phyloP scores from a whole-genome alignment of 2,888 invertebrate genomes.

The Netelia melanura region DNA sequence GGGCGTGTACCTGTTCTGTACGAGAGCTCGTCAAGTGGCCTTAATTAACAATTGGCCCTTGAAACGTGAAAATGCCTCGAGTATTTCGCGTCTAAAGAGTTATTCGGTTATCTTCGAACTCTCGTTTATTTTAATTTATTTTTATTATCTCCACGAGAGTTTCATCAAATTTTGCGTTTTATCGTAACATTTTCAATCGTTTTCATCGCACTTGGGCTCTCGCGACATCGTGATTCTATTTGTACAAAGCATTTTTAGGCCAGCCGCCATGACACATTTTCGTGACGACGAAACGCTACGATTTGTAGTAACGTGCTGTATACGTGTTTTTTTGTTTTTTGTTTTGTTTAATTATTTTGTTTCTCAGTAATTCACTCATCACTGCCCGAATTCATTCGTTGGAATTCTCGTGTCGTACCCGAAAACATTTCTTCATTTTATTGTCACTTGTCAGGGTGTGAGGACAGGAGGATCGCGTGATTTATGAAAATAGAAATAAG shows the following conservation, averaged over 20 bases:
- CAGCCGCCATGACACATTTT: conserved; percentile 11
- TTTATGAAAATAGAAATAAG: conserved; percentile 21
- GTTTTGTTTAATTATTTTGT: not conserved
- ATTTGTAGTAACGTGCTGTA: conserved; percentile 20
- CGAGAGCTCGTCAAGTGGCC: conserved; percentile 46
- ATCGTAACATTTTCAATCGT: not conserved
- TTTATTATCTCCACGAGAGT: not conserved
- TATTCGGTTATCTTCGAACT: conserved; percentile 1
- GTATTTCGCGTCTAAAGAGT: not conserved
- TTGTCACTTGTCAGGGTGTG: conserved; percentile 68
- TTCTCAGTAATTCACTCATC: conserved; percentile 1
- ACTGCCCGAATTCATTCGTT: not conserved
- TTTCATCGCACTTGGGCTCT: not conserved
- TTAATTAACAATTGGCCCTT: conserved; percentile 64
- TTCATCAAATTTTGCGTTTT: not conserved
- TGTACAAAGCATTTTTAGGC: conserved; percentile 63
- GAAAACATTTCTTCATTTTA: conserved; percentile 66
- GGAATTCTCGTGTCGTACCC: conserved; percentile 21
- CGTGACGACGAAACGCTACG: conserved; percentile 14
- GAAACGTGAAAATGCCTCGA: conserved; percentile 52
- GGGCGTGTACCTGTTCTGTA: not conserved
- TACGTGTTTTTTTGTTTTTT: conserved; percentile 10
- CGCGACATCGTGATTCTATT: conserved; percentile 25
- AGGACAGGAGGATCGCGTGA: conserved; percentile 41
- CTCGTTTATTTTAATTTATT: not conserved